Percentiles rank a stretch among this genome's conserved stretches.
These are phyloP conservation scores for Chalcis sispes DNA, from an alignment of 2,888 invertebrate genomes.

Conservation along the genomic window DNA sequence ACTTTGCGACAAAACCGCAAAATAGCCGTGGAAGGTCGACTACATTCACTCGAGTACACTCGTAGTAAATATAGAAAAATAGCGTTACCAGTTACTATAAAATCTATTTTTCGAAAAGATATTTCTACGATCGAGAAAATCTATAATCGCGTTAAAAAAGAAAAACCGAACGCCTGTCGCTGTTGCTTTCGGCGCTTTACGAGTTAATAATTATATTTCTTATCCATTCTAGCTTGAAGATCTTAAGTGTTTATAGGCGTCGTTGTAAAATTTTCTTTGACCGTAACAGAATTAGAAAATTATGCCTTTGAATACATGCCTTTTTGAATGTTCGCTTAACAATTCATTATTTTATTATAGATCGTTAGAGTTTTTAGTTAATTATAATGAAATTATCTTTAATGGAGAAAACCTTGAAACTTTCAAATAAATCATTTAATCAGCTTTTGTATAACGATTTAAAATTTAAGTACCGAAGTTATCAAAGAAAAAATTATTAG, in stretches of 20 bases:
- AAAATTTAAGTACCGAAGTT: no score
- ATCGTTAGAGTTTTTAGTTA: no score
- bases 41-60: constrained; percentile 70
- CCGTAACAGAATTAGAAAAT: neutral
- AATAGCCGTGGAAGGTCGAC: constrained; percentile 69
- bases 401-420: no score
- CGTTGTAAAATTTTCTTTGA: no score
- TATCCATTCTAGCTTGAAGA: no score
- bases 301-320: neutral
- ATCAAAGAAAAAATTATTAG: no score
- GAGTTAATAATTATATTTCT: neutral
- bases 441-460: no score
- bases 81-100: neutral
- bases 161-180: neutral
- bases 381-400: no score
- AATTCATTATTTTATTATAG: neutral
- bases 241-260: no score
- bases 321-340: neutral
- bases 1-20: constrained; percentile 27
- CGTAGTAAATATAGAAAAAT: constrained; percentile 16
- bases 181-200: neutral
- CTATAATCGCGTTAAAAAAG: neutral
- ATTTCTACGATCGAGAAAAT: constrained; percentile 28
- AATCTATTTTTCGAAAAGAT: constrained; percentile 10
- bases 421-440: no score